A percentile compares a stretch with the other conserved stretches of the same genome.
Conservation (phyloP, 2,888 invertebrate genomes). For the Polyploca ridens region DNA sequence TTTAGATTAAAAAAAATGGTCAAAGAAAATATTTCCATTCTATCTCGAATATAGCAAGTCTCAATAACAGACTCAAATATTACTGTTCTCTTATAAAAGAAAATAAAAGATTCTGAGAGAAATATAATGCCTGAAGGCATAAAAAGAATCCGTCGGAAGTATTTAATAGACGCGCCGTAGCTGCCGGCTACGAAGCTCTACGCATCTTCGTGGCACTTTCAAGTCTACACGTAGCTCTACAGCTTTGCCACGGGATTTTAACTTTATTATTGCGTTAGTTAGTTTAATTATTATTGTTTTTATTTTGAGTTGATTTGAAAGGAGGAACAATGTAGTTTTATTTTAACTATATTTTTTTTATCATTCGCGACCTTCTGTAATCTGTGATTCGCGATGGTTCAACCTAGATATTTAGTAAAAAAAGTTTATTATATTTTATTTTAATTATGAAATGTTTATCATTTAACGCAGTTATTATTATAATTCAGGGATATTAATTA, state of each 20-base stretch:
- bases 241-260: not conserved
- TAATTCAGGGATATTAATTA: too few relatives aligned
- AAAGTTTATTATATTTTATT: too few relatives aligned
- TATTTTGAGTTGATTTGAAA: too few relatives aligned
- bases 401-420: too few relatives aligned
- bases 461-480: too few relatives aligned
- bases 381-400: too few relatives aligned
- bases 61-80: slow-evolving; percentile 13
- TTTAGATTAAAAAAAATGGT: not conserved
- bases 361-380: too few relatives aligned
- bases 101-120: slow-evolving; percentile 25
- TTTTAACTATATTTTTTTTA: too few relatives aligned
- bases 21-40: not conserved
- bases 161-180: slow-evolving; percentile 40
- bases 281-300: not conserved
- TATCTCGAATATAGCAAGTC: slow-evolving; percentile 3
- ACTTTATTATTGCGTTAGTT: not conserved
- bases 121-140: slow-evolving; percentile 13
- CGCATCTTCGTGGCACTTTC: slow-evolving; percentile 29
- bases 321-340: too few relatives aligned
- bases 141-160: slow-evolving; percentile 30
- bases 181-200: slow-evolving; percentile 35
- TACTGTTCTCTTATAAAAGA: slow-evolving; percentile 23
- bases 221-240: not conserved
- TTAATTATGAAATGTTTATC: too few relatives aligned